A percentile compares a stretch with the other conserved stretches of the same genome.
phyloP scores from a whole-genome alignment of 2,113 vertebrate genomes.

The Circaetus gallicus region DNA sequence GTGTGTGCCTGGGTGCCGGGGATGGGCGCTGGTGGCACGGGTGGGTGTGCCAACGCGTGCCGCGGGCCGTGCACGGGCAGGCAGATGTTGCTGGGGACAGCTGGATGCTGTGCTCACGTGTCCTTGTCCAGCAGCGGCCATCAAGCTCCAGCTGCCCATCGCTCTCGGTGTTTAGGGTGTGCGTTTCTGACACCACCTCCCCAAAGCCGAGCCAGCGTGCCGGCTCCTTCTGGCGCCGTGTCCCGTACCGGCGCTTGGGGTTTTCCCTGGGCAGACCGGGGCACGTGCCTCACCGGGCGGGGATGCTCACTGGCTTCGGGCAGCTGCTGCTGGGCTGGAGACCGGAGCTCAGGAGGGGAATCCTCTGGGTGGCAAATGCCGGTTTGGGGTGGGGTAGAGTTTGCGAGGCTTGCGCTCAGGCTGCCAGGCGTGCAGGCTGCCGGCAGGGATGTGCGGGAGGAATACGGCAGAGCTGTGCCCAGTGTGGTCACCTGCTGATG shows the following conservation, averaged over 20 bases:
- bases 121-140: neutral
- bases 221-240: accelerated
- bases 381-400: neutral
- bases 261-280: accelerated
- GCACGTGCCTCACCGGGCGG: accelerated
- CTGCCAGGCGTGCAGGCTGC: neutral
- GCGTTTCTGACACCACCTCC: neutral
- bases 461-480: neutral
- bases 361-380: neutral
- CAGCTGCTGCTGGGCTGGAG: neutral
- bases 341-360: neutral
- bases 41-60: neutral
- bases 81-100: neutral
- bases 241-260: accelerated
- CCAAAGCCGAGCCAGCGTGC: neutral
- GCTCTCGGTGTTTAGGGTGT: accelerated
- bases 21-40: neutral
- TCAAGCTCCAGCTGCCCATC: neutral
- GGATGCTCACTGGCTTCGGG: neutral
- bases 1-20: neutral
- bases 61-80: accelerated
- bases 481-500: accelerated
- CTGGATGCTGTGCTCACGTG: neutral
- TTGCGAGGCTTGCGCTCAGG: neutral
- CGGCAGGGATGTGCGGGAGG: accelerated